phyloP scores from a whole-genome alignment of 2,888 invertebrate genomes.

The Trissolcus japonicus region DNA sequence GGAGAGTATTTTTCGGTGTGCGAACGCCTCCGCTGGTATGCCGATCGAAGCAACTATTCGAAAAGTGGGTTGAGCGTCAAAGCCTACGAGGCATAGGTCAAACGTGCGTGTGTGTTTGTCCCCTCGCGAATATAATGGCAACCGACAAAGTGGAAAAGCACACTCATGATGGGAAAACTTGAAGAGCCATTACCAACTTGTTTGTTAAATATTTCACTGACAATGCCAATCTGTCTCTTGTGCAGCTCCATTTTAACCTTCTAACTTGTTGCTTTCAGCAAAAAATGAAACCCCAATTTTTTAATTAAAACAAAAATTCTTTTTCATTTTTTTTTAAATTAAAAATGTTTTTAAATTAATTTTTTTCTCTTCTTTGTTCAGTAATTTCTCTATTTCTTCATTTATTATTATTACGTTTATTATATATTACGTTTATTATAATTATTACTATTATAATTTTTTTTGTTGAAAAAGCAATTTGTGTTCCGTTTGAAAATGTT shows the following conservation, averaged over 20 bases:
- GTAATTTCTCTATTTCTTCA: too few relatives aligned
- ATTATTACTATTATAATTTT: too few relatives aligned
- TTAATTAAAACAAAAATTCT: too few relatives aligned
- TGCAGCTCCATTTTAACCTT: background rate
- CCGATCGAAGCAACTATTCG: slow-evolving; percentile 51
- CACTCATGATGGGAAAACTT: slow-evolving; percentile 41
- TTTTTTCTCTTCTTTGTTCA: too few relatives aligned
- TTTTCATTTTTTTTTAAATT: too few relatives aligned
- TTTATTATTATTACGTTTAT: too few relatives aligned
- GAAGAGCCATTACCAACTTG: slow-evolving; percentile 9
- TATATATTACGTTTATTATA: too few relatives aligned
- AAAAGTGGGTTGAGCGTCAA: slow-evolving; percentile 59
- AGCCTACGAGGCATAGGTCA: slow-evolving; percentile 57
- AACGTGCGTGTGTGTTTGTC: slow-evolving; percentile 47
- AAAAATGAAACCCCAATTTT: background rate
- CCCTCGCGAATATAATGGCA: slow-evolving; percentile 35
- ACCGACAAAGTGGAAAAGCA: slow-evolving; percentile 35
- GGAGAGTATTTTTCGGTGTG: slow-evolving; percentile 11
- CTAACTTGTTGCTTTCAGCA: slow-evolving; percentile 1
- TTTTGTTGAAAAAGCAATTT: too few relatives aligned
- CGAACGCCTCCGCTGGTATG: slow-evolving; percentile 34
- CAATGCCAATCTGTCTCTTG: slow-evolving; percentile 18
- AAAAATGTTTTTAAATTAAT: too few relatives aligned
- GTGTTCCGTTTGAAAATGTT: too few relatives aligned
- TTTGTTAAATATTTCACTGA: slow-evolving; percentile 32